Conservation (phyloP, 2,113 vertebrate species). For the Megalops atlanticus region DNA sequence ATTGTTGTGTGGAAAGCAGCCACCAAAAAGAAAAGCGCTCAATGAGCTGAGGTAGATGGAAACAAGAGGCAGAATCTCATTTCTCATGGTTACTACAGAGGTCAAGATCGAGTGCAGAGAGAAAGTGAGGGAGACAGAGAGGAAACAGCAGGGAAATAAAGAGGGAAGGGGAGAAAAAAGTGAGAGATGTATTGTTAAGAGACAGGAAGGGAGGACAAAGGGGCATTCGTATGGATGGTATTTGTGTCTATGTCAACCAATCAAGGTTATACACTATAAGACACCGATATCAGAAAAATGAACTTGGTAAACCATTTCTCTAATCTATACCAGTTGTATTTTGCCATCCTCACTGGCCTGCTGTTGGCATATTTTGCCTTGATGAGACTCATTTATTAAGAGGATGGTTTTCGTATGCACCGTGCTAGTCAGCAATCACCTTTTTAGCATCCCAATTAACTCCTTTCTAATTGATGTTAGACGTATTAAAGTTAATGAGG, state of each 20-base stretch:
- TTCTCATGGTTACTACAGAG: slow-evolving; percentile 35
- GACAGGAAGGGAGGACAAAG: slow-evolving; percentile 12
- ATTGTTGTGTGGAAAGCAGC: slow-evolving; percentile 34
- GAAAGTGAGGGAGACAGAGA: not conserved
- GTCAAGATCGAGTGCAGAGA: slow-evolving; percentile 15
- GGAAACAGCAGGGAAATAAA: slow-evolving; percentile 16
- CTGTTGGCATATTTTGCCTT: slow-evolving; percentile 42
- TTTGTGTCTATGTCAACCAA: slow-evolving; percentile 12
- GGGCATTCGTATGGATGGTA: not conserved
- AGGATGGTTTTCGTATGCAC: slow-evolving; percentile 50
- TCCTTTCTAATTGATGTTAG: slow-evolving; percentile 69
- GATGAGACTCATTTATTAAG: slow-evolving; percentile 56
- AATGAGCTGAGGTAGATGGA: slow-evolving; percentile 11
- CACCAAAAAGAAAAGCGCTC: slow-evolving; percentile 28
- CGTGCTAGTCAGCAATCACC: slow-evolving; percentile 58
- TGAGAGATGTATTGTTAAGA: slow-evolving; percentile 3
- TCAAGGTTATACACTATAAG: slow-evolving; percentile 41
- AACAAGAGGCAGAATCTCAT: slow-evolving; percentile 34
- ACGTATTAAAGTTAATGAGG: slow-evolving; percentile 75
- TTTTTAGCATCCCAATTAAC: slow-evolving; percentile 68
- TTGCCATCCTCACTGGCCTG: slow-evolving; percentile 21
- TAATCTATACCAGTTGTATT: slow-evolving; percentile 7
- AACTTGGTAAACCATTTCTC: not conserved
- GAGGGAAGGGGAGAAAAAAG: not conserved
- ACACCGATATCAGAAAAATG: slow-evolving; percentile 16